Evolutionary conservation across 2,113 vertebrate genomes (phyloP).

Genomic region (Pygoscelis adeliae): DNA sequence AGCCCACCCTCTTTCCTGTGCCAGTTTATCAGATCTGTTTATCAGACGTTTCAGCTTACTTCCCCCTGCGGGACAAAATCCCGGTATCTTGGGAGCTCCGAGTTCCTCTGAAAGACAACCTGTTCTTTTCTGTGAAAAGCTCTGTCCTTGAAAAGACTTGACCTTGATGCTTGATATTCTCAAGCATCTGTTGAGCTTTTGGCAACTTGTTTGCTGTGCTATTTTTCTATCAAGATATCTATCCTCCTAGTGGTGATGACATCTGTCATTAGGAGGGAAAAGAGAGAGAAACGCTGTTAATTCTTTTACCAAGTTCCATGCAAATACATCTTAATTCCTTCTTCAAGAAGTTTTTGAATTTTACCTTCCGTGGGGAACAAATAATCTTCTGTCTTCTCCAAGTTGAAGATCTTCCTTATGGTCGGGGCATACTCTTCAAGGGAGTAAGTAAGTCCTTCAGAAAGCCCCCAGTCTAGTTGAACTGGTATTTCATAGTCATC

Average conservation of each 20-base stretch:
- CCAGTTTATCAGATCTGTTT: rapidly evolving
- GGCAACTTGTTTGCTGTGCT: neutral
- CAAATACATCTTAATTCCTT: neutral
- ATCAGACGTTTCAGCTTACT: neutral
- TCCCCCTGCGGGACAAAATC: neutral
- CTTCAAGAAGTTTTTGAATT: neutral
- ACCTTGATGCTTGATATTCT: neutral
- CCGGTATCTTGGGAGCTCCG: rapidly evolving
- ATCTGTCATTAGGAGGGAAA: neutral
- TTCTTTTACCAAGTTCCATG: neutral
- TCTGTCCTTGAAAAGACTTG: neutral
- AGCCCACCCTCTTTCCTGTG: neutral
- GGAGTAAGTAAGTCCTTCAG: neutral
- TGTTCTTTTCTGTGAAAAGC: neutral
- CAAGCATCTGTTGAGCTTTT: neutral
- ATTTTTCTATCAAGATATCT: neutral
- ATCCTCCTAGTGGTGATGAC: neutral
- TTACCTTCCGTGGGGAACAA: neutral
- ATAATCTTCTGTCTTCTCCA: neutral
- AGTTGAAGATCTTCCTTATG: neutral
- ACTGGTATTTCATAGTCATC: neutral
- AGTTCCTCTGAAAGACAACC: neutral
- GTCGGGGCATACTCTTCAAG: neutral
- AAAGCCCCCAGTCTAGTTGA: neutral
- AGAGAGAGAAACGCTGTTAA: neutral